Base-by-base conservation (phyloP, 1,140 invertebrate species). In the Drosophila carrolli region DNA sequence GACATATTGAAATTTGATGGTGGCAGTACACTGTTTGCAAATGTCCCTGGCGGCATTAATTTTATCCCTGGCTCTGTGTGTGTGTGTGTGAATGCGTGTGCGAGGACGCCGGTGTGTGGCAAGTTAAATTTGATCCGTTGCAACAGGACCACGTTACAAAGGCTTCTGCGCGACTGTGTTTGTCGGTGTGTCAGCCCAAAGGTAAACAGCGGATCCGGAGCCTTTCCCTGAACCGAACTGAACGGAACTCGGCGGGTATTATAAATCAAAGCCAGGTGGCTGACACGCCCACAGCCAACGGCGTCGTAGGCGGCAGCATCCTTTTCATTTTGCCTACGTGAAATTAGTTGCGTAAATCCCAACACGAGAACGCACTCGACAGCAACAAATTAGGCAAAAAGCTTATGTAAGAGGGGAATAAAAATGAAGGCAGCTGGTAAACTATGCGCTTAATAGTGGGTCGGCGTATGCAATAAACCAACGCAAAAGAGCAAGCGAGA, bases 301-400 rank as follows among this genome's bases (percentile, higher is more conserved):
- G 11, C 35, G 29, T 6, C 37, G n/a, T 43, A 51, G 59, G 57
- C 59, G 41, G 46, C 23, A 47, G 60, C 75, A 70, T 62, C 60
- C 63, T 75, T 89, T 88, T 77, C 63, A 89, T 84, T 88, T 83
- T 61, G 80, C 63, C 83, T 84, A 88, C 81, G 84, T 71, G 61
- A 88, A 88, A 88, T 88, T 84, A 88, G 84, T 88, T 88, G 84
- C 84, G 84, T 88, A 88, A 88, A 83, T 88, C 83, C 83, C 83
- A 89, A 88, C 83, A 88, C 83, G 77, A 89, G 80, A 88, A 88
- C 84, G 80, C 76, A 84, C 84, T 88, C 78, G 82, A 77, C 68
- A 58, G 40, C 71, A 72, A 78, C 75, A 78, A 79, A 84, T 82
- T 82, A 79, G 60, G 55, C 62, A 73, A 88, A 83, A 66, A 77